A percentile compares a stretch with the other conserved stretches of the same genome.
phyloP scores from a whole-genome alignment of 2,797 vertebrate species.

The Pseudochromis fuscus region DNA sequence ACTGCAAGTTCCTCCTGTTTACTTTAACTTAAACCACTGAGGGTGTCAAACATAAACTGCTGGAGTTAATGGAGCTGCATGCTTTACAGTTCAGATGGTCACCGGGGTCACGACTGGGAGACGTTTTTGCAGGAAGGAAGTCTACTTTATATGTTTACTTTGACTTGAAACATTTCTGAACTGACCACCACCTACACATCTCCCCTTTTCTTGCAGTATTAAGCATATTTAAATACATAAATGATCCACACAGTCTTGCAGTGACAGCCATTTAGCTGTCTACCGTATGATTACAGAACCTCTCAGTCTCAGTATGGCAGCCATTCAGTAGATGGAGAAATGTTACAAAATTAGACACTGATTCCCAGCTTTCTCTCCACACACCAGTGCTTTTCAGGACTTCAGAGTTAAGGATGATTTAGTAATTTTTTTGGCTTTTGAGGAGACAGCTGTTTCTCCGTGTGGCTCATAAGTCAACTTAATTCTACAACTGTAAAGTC shows the following conservation, averaged over 20 bases:
- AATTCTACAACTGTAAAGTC: conserved; percentile 20
- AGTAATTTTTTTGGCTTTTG: conserved; percentile 17
- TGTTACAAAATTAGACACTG: conserved; percentile 7
- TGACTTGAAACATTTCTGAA: background rate
- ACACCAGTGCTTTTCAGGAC: conserved; percentile 15
- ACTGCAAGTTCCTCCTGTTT: background rate
- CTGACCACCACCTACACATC: too few species aligned
- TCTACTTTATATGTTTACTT: background rate
- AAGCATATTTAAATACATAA: background rate
- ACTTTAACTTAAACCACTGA: background rate
- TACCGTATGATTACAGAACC: background rate
- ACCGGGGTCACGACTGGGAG: too few species aligned
- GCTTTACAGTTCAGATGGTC: background rate
- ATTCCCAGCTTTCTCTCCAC: conserved; percentile 5
- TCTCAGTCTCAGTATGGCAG: conserved; percentile 4
- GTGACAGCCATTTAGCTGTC: too few species aligned
- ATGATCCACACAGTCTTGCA: background rate
- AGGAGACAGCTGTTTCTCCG: conserved; percentile 30
- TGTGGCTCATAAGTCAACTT: conserved; percentile 15
- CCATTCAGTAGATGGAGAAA: conserved; percentile 9
- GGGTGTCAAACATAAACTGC: background rate
- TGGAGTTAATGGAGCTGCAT: background rate
- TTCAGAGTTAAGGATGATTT: conserved; percentile 21
- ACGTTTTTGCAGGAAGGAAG: background rate
- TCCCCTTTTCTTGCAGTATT: background rate